Evolutionary conservation across 2,888 invertebrate species (phyloP), one percentile per base, ranked within the genome.

Genomic region (Euproctis similis): DNA sequence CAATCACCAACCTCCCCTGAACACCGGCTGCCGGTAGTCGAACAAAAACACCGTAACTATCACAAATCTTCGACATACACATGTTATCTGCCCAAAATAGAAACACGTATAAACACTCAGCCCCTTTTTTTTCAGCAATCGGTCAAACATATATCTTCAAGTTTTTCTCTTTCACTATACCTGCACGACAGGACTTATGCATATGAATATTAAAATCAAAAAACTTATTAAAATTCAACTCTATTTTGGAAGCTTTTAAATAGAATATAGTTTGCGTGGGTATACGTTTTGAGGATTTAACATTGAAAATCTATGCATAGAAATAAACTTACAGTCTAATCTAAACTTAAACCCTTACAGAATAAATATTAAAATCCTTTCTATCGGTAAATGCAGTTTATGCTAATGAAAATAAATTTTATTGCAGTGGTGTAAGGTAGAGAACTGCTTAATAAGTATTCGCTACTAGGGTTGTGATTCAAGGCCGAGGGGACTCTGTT

Each of bases 61-160:
- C 41, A 27, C 32, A 36, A 31, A 31, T 19, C 26, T 56, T 68
- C 61, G 42, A 34, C 43, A 62, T 65, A 68, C 73, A 69, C 53
- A 58, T 67, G 69, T 68, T 67, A 61, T 65, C 59, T 57, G 50
- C 43, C 33, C 53, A 52, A 64, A 64, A 59, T 53, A 53, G 50
- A n/a, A n/a, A 52, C 52, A 37, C 34, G 51, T 55, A 55, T 65
- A 69, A 64, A 74, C 68, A 71, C 70, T 72, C 69, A 69, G 67
- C 69, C 69, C 62, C 68, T 64, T 72, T 73, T 14, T 23, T 74
- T 73, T 69, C 57, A 52, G 34, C 41, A 49, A 54, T 57, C 44
- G 54, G 41, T 66, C 66, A 60, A 60, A 61, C 63, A 72, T 72
- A 66, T 72, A 76, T 72, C 69, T 62, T 53, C 34, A 41, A 28